Percentiles rank a stretch among this genome's conserved stretches.
phyloP scores from a whole-genome alignment of 2,888 invertebrate species.

The Balanococcus diminutus region DNA sequence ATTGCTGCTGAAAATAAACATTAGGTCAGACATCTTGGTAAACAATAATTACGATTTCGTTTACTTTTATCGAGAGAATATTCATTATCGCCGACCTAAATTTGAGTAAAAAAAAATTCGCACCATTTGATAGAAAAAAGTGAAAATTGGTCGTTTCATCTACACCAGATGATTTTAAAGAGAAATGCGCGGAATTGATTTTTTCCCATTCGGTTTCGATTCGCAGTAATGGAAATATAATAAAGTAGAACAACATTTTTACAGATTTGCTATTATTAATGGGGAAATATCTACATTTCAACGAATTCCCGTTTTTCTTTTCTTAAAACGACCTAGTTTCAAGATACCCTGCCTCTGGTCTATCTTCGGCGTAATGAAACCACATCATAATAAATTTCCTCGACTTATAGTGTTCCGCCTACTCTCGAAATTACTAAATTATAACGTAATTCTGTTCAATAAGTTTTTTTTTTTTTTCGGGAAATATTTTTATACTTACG shows the following conservation, averaged over 20 bases:
- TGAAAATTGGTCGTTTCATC: not conserved
- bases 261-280: constrained; percentile 4
- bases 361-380: not conserved
- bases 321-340: constrained; percentile 18
- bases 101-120: not conserved
- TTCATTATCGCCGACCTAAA: not conserved
- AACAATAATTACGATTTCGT: not conserved
- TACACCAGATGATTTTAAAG: not conserved
- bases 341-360: not conserved
- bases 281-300: constrained; percentile 4
- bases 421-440: constrained; percentile 24
- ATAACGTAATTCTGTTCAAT: constrained; percentile 27
- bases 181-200: not conserved
- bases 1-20: not conserved
- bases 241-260: constrained; percentile 10
- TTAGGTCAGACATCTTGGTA: not conserved
- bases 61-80: not conserved
- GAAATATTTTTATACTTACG: not conserved
- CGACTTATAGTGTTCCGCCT: constrained; percentile 6
- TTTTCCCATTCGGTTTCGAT: not conserved
- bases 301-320: constrained; percentile 5
- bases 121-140: not conserved
- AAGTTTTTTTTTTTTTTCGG: not conserved
- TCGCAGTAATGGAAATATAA: constrained; percentile 5
- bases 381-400: constrained; percentile 10